A percentile compares a stretch with the other conserved stretches of the same genome.
These are phyloP conservation scores for Smutsia gigantea DNA, from an alignment of 2,797 vertebrate genomes.

Conservation along the genomic window DNA sequence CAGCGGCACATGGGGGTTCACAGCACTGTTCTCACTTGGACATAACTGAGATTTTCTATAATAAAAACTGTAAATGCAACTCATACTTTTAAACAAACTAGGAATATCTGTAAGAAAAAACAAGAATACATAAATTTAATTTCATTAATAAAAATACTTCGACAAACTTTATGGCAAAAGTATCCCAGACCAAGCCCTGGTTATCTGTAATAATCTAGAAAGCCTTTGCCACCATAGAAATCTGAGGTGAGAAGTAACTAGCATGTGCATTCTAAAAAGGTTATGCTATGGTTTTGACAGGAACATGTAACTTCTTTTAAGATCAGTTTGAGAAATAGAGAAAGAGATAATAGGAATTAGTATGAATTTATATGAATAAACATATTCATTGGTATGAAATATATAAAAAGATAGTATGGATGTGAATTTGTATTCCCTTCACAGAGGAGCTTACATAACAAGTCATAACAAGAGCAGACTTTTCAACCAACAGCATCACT, in stretches of 20 bases:
- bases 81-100: neutral
- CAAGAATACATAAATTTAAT: neutral
- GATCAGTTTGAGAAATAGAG: neutral
- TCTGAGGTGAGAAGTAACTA: neutral
- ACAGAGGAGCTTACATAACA: neutral
- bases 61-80: neutral
- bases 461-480: neutral
- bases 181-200: neutral
- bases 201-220: neutral
- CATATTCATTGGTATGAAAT: too few species aligned
- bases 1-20: neutral
- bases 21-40: neutral
- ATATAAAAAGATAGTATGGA: neutral
- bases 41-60: neutral
- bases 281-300: neutral
- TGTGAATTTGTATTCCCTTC: neutral
- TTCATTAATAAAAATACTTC: neutral
- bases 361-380: too few species aligned
- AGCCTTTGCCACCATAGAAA: neutral
- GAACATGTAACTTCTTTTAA: neutral
- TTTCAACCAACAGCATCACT: neutral
- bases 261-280: neutral
- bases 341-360: neutral
- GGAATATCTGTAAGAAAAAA: neutral
- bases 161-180: neutral